A percentile compares a stretch with the other conserved stretches of the same genome.
Evolutionary conservation across 2,888 invertebrate genomes (phyloP).

Genomic region (Mesochorus sp.): DNA sequence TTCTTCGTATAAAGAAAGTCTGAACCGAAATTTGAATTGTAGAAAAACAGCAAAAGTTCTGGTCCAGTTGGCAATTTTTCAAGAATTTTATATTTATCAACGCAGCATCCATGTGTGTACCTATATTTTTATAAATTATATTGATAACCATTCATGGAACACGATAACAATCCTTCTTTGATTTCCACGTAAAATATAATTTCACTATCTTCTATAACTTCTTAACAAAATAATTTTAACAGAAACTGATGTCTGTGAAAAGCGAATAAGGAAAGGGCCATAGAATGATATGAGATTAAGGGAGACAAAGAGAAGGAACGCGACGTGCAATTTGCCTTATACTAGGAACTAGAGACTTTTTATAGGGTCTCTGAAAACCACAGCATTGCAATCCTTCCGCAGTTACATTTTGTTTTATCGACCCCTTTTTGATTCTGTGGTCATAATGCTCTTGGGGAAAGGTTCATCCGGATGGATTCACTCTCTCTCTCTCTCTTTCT

Average conservation of each 20-base stretch:
- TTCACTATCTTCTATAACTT: background rate
- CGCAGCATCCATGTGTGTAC: background rate
- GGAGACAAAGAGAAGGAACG: slow-evolving; percentile 1
- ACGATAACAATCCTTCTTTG: background rate
- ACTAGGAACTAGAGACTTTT: slow-evolving; percentile 34
- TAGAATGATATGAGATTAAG: background rate
- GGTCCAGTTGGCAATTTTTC: too few relatives aligned
- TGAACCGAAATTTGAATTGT: too few relatives aligned
- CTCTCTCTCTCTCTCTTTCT: too few relatives aligned
- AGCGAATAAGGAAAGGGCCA: background rate
- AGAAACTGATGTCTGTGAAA: background rate
- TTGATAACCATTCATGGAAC: background rate
- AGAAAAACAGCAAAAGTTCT: too few relatives aligned
- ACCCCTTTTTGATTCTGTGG: background rate
- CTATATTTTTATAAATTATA: background rate
- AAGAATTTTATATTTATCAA: too few relatives aligned
- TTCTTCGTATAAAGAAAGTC: too few relatives aligned
- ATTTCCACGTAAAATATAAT: background rate
- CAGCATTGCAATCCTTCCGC: slow-evolving; percentile 28
- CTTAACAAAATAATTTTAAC: background rate
- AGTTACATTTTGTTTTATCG: slow-evolving; percentile 31
- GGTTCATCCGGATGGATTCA: slow-evolving; percentile 40
- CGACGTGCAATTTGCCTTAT: slow-evolving; percentile 45
- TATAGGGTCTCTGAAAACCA: slow-evolving; percentile 42
- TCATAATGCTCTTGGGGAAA: slow-evolving; percentile 5